Percentiles rank a stretch among this genome's conserved stretches.
These are phyloP conservation scores for Meganola albula DNA, from an alignment of 2,888 invertebrate genomes.

Conservation along the genomic window DNA sequence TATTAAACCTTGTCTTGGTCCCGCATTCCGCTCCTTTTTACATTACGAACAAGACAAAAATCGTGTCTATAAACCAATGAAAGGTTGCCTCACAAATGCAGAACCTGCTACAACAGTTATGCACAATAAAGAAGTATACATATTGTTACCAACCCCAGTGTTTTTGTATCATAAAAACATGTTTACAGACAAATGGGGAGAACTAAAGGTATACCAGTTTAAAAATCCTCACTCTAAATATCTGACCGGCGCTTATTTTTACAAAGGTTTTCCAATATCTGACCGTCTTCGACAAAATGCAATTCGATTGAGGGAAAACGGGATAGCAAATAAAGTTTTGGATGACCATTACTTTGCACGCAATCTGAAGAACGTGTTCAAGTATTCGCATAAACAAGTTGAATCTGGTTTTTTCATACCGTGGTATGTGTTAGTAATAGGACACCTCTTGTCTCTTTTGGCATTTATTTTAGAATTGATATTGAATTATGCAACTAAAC, in stretches of 20 bases:
- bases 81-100: slow-evolving; percentile 17
- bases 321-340: slow-evolving; percentile 15
- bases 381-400: no score
- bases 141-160: slow-evolving; percentile 13
- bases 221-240: slow-evolving; percentile 11
- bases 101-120: slow-evolving; percentile 13
- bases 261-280: slow-evolving; percentile 23
- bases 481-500: no score
- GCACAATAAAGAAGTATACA: slow-evolving; percentile 8
- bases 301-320: slow-evolving; percentile 17
- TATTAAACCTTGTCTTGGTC: slow-evolving; percentile 42
- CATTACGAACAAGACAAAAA: slow-evolving; percentile 7
- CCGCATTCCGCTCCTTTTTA: slow-evolving; percentile 22
- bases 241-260: slow-evolving; percentile 14
- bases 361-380: slow-evolving; percentile 15
- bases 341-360: slow-evolving; percentile 11
- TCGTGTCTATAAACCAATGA: slow-evolving; percentile 1
- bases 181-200: slow-evolving; percentile 20
- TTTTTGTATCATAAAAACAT: slow-evolving; percentile 14
- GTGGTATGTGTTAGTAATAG: no score
- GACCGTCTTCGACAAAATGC: slow-evolving; percentile 5
- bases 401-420: no score
- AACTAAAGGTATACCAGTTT: slow-evolving; percentile 13
- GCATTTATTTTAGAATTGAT: no score
- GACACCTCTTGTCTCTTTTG: no score